A percentile compares a stretch with the other conserved stretches of the same genome.
phyloP scores from a whole-genome alignment of 2,797 vertebrate genomes.

The Craterocephalus amniculus region DNA sequence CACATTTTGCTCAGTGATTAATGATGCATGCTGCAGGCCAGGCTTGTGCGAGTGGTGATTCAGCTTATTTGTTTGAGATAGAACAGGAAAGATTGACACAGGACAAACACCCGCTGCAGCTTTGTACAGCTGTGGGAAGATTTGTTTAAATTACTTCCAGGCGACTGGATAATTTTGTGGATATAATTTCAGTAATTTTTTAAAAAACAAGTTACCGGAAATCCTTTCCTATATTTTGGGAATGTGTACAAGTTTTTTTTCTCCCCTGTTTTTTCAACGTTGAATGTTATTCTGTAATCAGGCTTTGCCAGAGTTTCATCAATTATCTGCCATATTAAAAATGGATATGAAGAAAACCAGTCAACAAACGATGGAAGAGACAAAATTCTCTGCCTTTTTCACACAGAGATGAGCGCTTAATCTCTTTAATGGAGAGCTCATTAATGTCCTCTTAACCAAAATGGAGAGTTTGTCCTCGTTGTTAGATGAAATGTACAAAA shows the following conservation, averaged over 20 bases:
- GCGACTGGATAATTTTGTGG: neutral
- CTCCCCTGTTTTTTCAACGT: neutral
- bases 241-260: no score
- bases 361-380: constrained; percentile 31
- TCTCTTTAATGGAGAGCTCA: constrained; percentile 62
- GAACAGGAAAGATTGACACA: constrained; percentile 32
- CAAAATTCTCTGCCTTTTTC: constrained; percentile 67
- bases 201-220: neutral
- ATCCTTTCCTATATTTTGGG: neutral
- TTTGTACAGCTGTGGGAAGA: neutral
- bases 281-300: no score
- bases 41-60: constrained; percentile 28
- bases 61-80: constrained; percentile 44
- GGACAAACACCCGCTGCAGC: constrained; percentile 27
- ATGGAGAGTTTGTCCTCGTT: constrained; percentile 60
- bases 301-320: constrained; percentile 1
- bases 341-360: constrained; percentile 6
- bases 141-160: constrained; percentile 17
- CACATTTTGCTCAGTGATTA: constrained; percentile 57
- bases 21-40: constrained; percentile 36
- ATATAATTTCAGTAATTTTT: neutral
- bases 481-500: constrained; percentile 58
- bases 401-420: constrained; percentile 55
- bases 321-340: constrained; percentile 17
- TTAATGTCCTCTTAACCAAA: constrained; percentile 74